Percentiles rank a stretch among this genome's conserved stretches.
Evolutionary conservation across 2,888 invertebrate genomes (phyloP).

Genomic region (Phaonia tiefii): DNA sequence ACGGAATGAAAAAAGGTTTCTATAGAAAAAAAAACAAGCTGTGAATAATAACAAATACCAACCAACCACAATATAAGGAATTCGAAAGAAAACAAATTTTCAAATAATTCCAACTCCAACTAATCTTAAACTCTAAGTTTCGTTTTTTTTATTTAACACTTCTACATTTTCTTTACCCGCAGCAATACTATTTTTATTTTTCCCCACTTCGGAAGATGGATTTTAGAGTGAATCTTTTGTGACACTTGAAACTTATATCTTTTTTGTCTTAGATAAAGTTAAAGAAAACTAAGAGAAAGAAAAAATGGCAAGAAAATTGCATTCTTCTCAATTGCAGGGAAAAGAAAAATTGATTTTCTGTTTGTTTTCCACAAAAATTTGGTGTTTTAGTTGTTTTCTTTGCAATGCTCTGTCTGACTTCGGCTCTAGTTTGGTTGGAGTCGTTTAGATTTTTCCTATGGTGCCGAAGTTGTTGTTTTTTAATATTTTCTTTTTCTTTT

Average conservation of each 20-base stretch:
- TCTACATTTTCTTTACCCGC: no score
- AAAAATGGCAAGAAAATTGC: background rate
- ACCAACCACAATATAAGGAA: background rate
- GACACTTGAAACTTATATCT: background rate
- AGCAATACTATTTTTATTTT: no score
- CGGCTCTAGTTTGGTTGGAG: background rate
- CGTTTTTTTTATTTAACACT: no score
- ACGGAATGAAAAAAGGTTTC: background rate
- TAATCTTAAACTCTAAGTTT: no score
- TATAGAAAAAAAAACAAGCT: background rate
- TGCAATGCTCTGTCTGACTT: background rate
- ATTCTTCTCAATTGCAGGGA: conserved; percentile 24
- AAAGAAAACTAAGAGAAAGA: background rate
- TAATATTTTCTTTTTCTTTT: conserved; percentile 9
- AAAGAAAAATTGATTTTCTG: conserved; percentile 40
- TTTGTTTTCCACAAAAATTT: conserved; percentile 3
- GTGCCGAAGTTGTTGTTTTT: background rate
- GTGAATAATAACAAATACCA: background rate
- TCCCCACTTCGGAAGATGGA: no score
- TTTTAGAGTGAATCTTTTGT: background rate
- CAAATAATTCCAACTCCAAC: background rate
- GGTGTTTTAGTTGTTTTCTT: conserved; percentile 15
- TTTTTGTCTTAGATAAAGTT: no score
- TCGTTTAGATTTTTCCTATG: background rate
- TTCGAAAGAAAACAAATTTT: background rate